A percentile compares a stretch with the other conserved stretches of the same genome.
phyloP scores from a whole-genome alignment of 2,888 invertebrate species.

The Dolomedes plantarius region DNA sequence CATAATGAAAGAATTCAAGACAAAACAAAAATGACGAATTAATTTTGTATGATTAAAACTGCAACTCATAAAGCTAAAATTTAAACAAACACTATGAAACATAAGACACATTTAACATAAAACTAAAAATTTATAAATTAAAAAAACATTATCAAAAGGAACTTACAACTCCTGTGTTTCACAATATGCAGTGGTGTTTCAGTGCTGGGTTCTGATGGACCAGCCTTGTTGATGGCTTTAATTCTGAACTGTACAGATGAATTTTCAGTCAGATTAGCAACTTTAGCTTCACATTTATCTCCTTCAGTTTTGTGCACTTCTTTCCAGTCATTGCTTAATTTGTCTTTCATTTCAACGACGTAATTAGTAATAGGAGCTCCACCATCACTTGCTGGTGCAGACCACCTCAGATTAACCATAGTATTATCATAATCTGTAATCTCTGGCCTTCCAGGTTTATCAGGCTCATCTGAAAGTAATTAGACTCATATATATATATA shows the following conservation, averaged over 20 bases:
- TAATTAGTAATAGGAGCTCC: constrained; percentile 79
- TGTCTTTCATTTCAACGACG: constrained; percentile 77
- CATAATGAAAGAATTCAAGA: too few species aligned
- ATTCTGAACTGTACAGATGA: constrained; percentile 92
- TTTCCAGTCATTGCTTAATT: constrained; percentile 80
- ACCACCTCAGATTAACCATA: constrained; percentile 79
- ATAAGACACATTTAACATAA: too few species aligned
- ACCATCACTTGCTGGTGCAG: constrained; percentile 79
- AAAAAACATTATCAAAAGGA: too few species aligned
- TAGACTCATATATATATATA: too few species aligned
- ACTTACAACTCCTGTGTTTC: constrained; percentile 94
- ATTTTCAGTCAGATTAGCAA: constrained; percentile 90
- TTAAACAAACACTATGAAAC: too few species aligned
- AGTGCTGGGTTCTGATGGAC: constrained; percentile 88
- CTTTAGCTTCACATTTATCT: constrained; percentile 85
- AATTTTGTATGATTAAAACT: too few species aligned
- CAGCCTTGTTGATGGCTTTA: constrained; percentile 92
- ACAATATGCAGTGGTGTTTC: constrained; percentile 95
- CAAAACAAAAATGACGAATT: too few species aligned
- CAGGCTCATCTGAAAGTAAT: constrained; percentile 74
- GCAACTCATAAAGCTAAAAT: too few species aligned
- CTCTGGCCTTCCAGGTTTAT: constrained; percentile 78
- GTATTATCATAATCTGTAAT: constrained; percentile 79
- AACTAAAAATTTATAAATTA: too few species aligned
- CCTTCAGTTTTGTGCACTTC: constrained; percentile 86